Evolutionary conservation across 2,797 vertebrate genomes (phyloP).

Genomic region (Sebastes nivosus): DNA sequence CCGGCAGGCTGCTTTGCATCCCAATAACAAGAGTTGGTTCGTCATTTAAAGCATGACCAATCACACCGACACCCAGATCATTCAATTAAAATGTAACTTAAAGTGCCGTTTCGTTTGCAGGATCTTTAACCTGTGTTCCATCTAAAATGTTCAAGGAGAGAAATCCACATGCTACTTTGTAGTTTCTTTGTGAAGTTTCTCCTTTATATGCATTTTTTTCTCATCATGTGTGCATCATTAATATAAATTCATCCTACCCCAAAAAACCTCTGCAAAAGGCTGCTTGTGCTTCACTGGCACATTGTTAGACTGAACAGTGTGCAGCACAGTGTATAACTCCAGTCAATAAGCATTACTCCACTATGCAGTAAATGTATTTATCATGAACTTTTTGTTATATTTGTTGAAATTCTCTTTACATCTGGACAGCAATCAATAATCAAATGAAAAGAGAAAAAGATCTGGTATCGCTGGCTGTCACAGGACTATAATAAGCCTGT

Average conservation of each 20-base stretch:
- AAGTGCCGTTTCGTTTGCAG: background rate
- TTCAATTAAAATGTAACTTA: slow-evolving; percentile 25
- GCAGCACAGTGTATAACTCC: background rate
- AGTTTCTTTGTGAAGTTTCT: background rate
- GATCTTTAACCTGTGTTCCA: background rate
- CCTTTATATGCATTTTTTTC: background rate
- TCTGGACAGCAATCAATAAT: no score
- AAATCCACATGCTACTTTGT: background rate
- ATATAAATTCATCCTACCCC: background rate
- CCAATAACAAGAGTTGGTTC: background rate
- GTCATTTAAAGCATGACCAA: slow-evolving; percentile 48
- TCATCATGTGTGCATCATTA: background rate
- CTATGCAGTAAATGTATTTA: background rate
- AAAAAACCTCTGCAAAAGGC: background rate
- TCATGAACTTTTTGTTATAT: background rate
- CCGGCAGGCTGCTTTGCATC: slow-evolving; percentile 15
- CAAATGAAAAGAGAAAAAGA: no score
- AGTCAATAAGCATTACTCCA: background rate
- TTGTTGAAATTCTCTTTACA: no score
- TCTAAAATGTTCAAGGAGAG: background rate
- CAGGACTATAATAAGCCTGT: fast-evolving
- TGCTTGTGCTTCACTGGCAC: no score
- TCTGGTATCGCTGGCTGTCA: no score
- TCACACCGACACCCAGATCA: slow-evolving; percentile 36
- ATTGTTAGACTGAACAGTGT: no score